Percentiles rank a stretch among this genome's conserved stretches.
These are phyloP conservation scores for Paramormyrops hopkinsi DNA, from an alignment of 2,797 vertebrate genomes.

Conservation along the genomic window DNA sequence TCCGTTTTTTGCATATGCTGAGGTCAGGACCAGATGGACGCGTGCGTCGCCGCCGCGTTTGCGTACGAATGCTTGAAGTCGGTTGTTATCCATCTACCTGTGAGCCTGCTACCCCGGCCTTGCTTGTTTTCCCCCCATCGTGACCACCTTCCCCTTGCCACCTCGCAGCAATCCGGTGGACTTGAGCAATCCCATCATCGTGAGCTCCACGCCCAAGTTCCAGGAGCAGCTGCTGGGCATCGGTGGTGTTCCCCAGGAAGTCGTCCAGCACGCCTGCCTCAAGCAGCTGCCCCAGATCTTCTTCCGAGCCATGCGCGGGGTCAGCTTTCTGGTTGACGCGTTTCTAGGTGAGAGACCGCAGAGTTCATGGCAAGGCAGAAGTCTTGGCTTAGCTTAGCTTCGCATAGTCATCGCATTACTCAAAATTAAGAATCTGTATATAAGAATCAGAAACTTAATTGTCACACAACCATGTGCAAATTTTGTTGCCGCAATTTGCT, in stretches of 20 bases:
- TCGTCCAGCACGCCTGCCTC: constrained; percentile 88
- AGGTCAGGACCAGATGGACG: constrained; percentile 58
- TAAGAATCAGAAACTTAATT: neutral
- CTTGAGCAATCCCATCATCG: constrained; percentile 80
- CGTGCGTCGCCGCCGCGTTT: neutral
- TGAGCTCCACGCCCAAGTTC: constrained; percentile 87
- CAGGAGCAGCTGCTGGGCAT: constrained; percentile 84
- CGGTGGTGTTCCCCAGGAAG: constrained; percentile 83
- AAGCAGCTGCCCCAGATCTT: constrained; percentile 84
- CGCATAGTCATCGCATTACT: neutral
- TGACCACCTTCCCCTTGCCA: neutral
- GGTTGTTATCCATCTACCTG: neutral
- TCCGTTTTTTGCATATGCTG: constrained; percentile 87
- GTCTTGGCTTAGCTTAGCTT: neutral
- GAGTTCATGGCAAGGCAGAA: neutral
- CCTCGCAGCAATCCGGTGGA: constrained; percentile 82
- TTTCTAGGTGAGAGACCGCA: constrained; percentile 72
- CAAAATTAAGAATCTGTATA: neutral
- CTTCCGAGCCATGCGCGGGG: constrained; percentile 82
- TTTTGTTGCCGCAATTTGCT: neutral
- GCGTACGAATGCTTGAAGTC: neutral
- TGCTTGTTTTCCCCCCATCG: neutral
- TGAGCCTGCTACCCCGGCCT: neutral
- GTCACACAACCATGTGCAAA: neutral
- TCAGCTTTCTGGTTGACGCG: constrained; percentile 84